These are phyloP conservation scores for Lucifuga dentata DNA, from an alignment of 2,113 vertebrate species.

Conservation along the genomic window DNA sequence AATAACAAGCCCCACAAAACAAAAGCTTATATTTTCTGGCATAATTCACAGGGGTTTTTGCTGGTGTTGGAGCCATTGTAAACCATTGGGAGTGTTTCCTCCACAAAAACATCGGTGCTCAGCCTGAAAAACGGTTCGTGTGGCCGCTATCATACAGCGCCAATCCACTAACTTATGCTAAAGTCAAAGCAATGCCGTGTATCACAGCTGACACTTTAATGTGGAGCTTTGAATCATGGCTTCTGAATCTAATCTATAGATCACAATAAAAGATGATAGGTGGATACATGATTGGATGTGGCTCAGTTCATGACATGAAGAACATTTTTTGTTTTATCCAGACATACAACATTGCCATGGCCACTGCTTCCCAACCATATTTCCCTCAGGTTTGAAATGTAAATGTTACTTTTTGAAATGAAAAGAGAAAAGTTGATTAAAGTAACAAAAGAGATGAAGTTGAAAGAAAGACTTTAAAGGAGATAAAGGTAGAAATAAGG, in stretches of 20 bases:
- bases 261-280: constrained; percentile 6
- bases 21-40: background rate
- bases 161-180: constrained; percentile 28
- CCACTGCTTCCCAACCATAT: constrained; percentile 2
- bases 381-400: constrained; percentile 64
- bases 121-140: no score
- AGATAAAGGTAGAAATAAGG: constrained; percentile 18
- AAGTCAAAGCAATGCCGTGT: constrained; percentile 19
- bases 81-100: no score
- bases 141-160: constrained; percentile 22
- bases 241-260: constrained; percentile 23
- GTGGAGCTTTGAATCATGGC: constrained; percentile 30
- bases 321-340: constrained; percentile 43
- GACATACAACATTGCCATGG: constrained; percentile 15
- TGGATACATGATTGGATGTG: constrained; percentile 17
- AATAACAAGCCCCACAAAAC: background rate
- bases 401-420: constrained; percentile 65
- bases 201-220: constrained; percentile 41
- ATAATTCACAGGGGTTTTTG: background rate
- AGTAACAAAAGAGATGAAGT: constrained; percentile 42
- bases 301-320: background rate
- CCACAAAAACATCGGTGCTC: no score
- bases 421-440: constrained; percentile 54
- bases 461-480: constrained; percentile 30
- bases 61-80: no score